Evolutionary conservation across 2,113 vertebrate genomes (phyloP), one percentile per base, ranked within the genome.

Genomic region (Tychaedon coryphoeus): DNA sequence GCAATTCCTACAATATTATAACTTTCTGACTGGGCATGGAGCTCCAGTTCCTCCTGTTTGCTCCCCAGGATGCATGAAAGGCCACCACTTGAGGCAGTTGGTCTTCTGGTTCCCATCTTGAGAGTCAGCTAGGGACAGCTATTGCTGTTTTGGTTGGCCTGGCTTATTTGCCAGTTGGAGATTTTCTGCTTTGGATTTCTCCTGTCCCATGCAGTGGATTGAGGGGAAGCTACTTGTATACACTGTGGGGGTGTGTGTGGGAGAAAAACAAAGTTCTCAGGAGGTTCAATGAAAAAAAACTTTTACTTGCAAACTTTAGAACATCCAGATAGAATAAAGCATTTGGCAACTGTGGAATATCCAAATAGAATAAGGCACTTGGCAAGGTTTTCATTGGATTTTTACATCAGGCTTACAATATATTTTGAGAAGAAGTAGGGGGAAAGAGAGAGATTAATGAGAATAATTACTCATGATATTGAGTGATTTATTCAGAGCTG

Each of bases 171-270:
- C 38, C 12, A 53, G 14, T 4, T 53, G 29, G 17, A 85, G 38
- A 24, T 78, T 58, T 53, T 19, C 10, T 45, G 3, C 17, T 47
- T 66, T 47, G 45, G 17, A 40, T 43, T 31, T 58, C 18, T 24
- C 18, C 33, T 1, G 0, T 73, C 12, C 26, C 12, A 25, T 3
- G 1, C 8, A 22, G 33, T 26, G 22, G 26, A 22, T 51, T 36
- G 17, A 51, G 26, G 9, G 26, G 26, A 33, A 80, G 18, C 2
- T 50, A 33, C 26, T 8, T 57, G 10, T 26, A 43, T 5, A 13
- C 36, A 13, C 22, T 23, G 9, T 12, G n/a, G n/a, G n/a, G n/a
- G n/a, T n/a, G n/a, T n/a, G n/a, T n/a, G n/a, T n/a, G n/a, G n/a
- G n/a, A n/a, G n/a, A n/a, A 73, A 36, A 36, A 19, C 7, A 14